Base-by-base conservation (phyloP, 2,888 invertebrate genomes). In the Bembecia ichneumoniformis region DNA sequence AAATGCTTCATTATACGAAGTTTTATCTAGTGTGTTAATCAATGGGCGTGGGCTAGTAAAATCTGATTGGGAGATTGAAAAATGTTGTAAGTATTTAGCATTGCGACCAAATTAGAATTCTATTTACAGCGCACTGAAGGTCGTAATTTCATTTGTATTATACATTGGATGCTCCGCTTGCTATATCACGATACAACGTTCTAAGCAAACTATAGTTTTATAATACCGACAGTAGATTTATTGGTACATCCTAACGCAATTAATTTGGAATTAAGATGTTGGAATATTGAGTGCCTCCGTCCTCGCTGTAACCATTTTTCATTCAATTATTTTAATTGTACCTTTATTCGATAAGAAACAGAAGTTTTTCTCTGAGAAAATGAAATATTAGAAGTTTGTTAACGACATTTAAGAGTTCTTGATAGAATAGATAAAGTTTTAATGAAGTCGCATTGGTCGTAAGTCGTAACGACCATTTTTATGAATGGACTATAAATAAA, bases 11-110 rank as follows among this genome's bases (percentile, higher is more conserved):
- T 82, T 81, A 82, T 71, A 73, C 70, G 68, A 68, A 69, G 63
- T 71, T 76, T 78, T 82, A 83, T 83, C 83, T 75, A 49, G 59
- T 65, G 68, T 72, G 77, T 77, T 79, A 77, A 83, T 83, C 83
- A 77, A 71, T 75, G 78, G 83, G 83, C 80, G 83, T 72, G 68
- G 71, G 66, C 74, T 75, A 78, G 73, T 73, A 69, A 71, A 77
- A 71, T 68, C 64, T 59, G 60, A 63, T 63, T 56, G 59, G 53
- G 53, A 48, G 51, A 59, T 58, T 54, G 57, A 60, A 66, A 60
- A 70, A 63, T 55, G 62, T 46, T 47, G 13, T 55, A 58, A 53
- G 49, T 47, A 40, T 40, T 40, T 13, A 13, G 28, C 13, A 5
- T 14, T n/a, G 3, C 40, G 14, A 13, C 3, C 40, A 14, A 40